Evolutionary conservation across 1,140 invertebrate species (phyloP).

Genomic region (Geopemphigus sp.): DNA sequence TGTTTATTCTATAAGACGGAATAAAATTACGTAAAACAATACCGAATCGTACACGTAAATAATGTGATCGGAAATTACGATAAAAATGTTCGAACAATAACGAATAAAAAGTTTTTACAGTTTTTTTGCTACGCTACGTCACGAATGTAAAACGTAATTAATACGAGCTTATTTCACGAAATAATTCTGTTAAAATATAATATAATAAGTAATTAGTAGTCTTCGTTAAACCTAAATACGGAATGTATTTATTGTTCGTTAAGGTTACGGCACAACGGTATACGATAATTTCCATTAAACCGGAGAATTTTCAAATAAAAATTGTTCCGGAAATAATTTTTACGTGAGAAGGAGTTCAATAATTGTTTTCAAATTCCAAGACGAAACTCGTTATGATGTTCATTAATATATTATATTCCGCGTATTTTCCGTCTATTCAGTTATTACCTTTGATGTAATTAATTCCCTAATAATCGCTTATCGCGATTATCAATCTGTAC

Average conservation of each 20-base stretch:
- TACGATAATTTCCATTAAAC: not conserved
- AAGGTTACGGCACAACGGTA: not conserved
- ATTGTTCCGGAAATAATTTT: not conserved
- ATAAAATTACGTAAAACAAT: no score
- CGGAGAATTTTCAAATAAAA: not conserved
- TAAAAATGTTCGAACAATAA: no score
- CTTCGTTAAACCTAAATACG: not conserved
- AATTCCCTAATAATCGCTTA: conserved; percentile 8
- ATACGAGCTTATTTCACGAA: no score
- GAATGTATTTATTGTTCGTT: not conserved
- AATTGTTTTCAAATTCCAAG: not conserved
- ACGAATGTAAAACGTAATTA: no score
- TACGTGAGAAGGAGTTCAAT: not conserved
- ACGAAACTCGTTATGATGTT: not conserved
- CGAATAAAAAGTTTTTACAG: no score
- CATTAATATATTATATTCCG: not conserved
- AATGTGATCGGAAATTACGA: no score
- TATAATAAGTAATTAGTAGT: no score
- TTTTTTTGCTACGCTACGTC: no score
- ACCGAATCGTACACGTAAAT: no score
- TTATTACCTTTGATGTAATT: conserved; percentile 10
- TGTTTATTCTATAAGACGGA: no score
- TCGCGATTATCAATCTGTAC: conserved; percentile 23
- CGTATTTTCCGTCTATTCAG: conserved; percentile 1
- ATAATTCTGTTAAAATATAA: no score